Evolutionary conservation across 2,113 vertebrate species (phyloP).

Genomic region (Okapia johnstoni): DNA sequence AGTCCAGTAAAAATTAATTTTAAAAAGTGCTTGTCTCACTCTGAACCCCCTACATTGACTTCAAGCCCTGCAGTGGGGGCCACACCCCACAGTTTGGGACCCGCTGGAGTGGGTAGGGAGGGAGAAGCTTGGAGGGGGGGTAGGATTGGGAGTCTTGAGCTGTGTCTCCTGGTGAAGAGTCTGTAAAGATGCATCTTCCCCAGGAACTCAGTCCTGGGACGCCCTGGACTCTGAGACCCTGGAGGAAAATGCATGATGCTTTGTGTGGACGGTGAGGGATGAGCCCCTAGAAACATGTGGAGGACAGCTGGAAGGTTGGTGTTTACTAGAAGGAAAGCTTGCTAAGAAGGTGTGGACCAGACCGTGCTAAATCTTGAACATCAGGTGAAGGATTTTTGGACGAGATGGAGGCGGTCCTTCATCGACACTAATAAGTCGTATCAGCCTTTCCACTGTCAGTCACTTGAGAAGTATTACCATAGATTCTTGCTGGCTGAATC

Average conservation of each 20-base stretch:
- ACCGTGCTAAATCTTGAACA: neutral
- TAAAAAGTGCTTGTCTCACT: neutral
- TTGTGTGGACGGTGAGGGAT: neutral
- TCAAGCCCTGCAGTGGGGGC: neutral
- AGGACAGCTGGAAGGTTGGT: neutral
- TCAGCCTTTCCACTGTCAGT: neutral
- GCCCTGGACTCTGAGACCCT: neutral
- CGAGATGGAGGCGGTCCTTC: neutral
- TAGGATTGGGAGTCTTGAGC: neutral
- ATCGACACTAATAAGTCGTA: neutral
- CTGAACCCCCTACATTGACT: neutral
- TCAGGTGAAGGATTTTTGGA: neutral
- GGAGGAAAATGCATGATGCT: neutral
- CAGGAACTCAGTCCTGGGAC: neutral
- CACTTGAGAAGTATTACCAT: neutral
- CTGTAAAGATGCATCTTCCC: neutral
- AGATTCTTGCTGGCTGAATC: rapidly evolving
- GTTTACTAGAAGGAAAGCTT: neutral
- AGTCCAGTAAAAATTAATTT: neutral
- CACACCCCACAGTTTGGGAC: rapidly evolving
- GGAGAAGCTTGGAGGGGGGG: neutral
- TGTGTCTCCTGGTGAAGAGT: rapidly evolving
- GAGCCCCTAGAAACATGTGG: neutral
- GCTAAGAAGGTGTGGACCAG: neutral
- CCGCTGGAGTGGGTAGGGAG: rapidly evolving